Evolutionary conservation across 2,888 invertebrate genomes (phyloP).

Genomic region (Rhingia campestris): DNA sequence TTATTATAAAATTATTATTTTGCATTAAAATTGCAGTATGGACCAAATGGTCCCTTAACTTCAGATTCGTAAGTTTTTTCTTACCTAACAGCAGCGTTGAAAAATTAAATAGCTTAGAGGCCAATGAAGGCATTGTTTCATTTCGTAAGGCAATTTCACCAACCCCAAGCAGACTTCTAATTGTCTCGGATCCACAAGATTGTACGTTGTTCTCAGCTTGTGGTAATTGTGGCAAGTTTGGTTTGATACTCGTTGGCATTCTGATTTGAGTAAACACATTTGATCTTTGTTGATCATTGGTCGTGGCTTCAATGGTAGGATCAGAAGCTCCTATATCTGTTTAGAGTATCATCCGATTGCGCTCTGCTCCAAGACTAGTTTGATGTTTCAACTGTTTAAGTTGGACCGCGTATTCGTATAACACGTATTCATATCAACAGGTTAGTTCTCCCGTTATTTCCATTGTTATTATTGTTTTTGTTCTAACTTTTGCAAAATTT

Average conservation of each 20-base stretch:
- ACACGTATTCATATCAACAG: too few species aligned
- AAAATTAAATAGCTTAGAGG: conserved; percentile 75
- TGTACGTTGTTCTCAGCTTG: conserved; percentile 40
- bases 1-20: too few species aligned
- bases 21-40: too few species aligned
- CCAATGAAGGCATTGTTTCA: conserved; percentile 77
- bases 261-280: conserved; percentile 8
- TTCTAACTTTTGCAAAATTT: conserved; percentile 47
- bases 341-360: too few species aligned
- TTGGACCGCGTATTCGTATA: conserved; percentile 22
- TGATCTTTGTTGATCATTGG: background rate
- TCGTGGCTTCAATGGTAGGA: conserved; percentile 74
- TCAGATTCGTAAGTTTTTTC: too few species aligned
- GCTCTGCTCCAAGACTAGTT: conserved; percentile 67
- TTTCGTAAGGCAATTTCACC: conserved; percentile 63
- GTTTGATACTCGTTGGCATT: conserved; percentile 58
- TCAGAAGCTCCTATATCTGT: too few species aligned
- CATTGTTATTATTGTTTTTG: conserved; percentile 45
- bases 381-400: conserved; percentile 75
- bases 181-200: conserved; percentile 35
- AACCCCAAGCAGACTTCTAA: conserved; percentile 72
- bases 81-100: conserved; percentile 42
- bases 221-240: conserved; percentile 55
- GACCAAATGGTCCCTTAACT: too few species aligned
- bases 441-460: too few species aligned